Conservation (phyloP, 2,888 invertebrate species). For the Saturnia pavonia region DNA sequence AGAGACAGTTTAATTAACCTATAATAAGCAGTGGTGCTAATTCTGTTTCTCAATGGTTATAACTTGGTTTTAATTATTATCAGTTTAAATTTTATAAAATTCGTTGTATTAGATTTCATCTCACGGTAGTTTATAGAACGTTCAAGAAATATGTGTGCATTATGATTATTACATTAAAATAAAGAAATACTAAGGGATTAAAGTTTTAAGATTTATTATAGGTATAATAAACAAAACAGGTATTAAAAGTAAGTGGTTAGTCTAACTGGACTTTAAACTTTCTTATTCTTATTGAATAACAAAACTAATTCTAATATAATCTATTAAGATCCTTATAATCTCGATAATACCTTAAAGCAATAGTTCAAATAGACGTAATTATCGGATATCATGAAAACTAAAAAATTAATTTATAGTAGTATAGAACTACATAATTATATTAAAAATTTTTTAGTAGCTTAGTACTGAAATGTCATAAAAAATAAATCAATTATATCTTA, state of each 20-base stretch:
- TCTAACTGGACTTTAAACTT: neutral
- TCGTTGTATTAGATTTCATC: neutral
- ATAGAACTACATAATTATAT: too few relatives aligned
- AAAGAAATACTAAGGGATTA: neutral
- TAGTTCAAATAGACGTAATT: neutral
- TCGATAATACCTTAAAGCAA: neutral
- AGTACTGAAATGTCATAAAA: neutral
- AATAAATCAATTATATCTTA: too few relatives aligned
- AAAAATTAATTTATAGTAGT: too few relatives aligned
- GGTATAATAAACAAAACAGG: constrained; percentile 1
- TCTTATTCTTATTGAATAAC: neutral
- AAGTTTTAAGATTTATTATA: neutral
- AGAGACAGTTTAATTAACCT: neutral
- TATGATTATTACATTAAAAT: constrained; percentile 1
- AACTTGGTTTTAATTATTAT: neutral
- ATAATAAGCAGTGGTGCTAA: neutral
- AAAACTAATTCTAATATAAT: neutral
- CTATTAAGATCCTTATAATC: neutral
- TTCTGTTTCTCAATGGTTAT: neutral
- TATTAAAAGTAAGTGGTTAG: neutral
- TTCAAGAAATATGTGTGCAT: neutral
- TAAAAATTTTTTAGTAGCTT: neutral
- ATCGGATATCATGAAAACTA: neutral
- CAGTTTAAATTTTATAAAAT: neutral
- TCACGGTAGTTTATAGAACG: neutral